These are phyloP conservation scores for Calypte anna DNA, from an alignment of 2,113 vertebrate species.

Conservation along the genomic window DNA sequence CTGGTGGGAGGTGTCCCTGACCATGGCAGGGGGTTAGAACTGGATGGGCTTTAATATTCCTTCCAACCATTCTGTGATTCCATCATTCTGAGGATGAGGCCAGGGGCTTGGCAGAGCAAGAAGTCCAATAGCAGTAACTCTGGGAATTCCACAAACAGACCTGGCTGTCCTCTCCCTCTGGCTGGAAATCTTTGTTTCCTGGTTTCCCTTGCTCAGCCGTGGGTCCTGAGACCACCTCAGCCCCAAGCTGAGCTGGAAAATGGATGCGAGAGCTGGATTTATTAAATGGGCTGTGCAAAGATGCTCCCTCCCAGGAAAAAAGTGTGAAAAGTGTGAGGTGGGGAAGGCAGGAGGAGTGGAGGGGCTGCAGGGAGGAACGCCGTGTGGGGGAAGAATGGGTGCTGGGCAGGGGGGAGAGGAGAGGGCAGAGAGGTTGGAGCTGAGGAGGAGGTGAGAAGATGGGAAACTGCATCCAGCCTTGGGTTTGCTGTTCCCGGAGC, in stretches of 20 bases:
- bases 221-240: background rate
- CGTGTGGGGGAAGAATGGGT: no score
- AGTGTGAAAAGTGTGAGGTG: background rate
- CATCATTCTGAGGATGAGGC: background rate
- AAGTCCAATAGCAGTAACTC: background rate
- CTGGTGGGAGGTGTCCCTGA: no score
- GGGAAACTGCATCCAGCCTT: background rate
- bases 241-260: background rate
- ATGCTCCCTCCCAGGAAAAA: background rate
- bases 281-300: background rate
- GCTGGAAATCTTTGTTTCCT: background rate
- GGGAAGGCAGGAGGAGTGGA: background rate
- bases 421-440: background rate
- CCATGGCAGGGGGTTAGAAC: no score
- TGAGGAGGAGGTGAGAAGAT: background rate
- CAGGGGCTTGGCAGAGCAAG: background rate
- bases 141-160: background rate
- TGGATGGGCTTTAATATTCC: no score
- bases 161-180: background rate
- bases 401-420: background rate
- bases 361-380: no score
- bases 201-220: background rate
- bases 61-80: no score
- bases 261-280: accelerated
- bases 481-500: background rate